Evolutionary conservation across 2,113 vertebrate genomes (phyloP).

Genomic region (Nothoprocta pentlandii): DNA sequence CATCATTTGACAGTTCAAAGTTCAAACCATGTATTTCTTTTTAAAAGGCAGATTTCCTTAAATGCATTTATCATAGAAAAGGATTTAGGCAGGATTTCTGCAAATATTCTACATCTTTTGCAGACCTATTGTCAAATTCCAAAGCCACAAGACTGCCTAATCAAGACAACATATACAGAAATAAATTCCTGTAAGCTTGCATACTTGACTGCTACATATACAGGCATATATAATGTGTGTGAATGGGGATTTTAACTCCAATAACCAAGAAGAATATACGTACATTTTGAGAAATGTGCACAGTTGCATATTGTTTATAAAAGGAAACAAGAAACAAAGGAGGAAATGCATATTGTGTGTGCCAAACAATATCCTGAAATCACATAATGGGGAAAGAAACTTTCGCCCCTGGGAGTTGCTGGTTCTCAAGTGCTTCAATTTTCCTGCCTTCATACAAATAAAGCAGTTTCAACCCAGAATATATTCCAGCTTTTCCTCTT

Average conservation of each 20-base stretch:
- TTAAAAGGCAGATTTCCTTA: background rate
- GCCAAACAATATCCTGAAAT: background rate
- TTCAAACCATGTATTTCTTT: background rate
- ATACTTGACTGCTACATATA: background rate
- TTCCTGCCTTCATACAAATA: background rate
- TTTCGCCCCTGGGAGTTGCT: background rate
- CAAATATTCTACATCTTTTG: background rate
- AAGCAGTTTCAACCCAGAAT: background rate
- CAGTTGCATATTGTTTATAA: background rate
- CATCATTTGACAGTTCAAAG: background rate
- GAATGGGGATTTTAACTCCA: background rate
- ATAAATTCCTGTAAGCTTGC: background rate
- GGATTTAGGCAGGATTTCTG: background rate
- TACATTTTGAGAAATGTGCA: background rate
- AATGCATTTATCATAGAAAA: background rate
- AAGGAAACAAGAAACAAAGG: background rate
- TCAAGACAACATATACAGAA: background rate
- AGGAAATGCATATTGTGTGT: background rate
- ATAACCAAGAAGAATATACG: background rate
- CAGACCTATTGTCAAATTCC: background rate
- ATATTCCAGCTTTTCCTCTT: background rate
- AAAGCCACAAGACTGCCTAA: background rate
- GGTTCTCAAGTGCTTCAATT: background rate
- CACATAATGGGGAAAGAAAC: background rate
- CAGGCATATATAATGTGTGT: no score